phyloP scores from a whole-genome alignment of 1,140 invertebrate genomes.

The Sminthurinus signatus region DNA sequence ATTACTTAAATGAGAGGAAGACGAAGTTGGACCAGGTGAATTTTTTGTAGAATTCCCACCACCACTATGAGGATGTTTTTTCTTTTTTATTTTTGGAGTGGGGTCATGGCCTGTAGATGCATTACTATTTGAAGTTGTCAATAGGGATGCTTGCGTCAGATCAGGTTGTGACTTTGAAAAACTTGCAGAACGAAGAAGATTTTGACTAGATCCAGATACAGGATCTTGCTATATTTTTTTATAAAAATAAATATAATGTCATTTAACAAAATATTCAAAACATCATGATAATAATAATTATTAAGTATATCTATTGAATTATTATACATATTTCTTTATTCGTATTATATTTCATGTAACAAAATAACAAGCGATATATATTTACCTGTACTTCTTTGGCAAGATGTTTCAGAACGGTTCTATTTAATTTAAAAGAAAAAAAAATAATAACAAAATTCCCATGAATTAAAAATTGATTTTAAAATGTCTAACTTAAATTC shows the following conservation, averaged over 20 bases:
- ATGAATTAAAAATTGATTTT: no score
- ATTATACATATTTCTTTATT: no score
- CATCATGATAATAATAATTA: no score
- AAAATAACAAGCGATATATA: no score
- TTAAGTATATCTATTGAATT: no score
- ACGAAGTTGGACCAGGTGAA: not conserved
- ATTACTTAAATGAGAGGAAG: constrained; percentile 24
- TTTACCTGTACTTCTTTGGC: constrained; percentile 57
- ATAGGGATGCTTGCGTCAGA: constrained; percentile 42
- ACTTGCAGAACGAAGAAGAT: constrained; percentile 43
- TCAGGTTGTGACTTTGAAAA: constrained; percentile 75
- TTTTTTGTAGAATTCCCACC: not conserved
- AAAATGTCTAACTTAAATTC: no score
- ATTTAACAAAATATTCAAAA: no score
- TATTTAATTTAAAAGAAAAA: no score
- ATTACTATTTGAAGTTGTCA: not conserved
- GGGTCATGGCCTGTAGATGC: not conserved
- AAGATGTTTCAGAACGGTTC: constrained; percentile 71
- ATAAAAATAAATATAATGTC: no score
- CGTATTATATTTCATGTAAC: no score
- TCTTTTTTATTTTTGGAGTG: constrained; percentile 39
- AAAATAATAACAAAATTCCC: no score
- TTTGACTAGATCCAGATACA: constrained; percentile 49
- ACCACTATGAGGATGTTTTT: constrained; percentile 13
- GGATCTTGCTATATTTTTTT: constrained; percentile 49